Evolutionary conservation across 2,888 invertebrate species (phyloP), one percentile per base, ranked within the genome.

Genomic region (Hedychridium roseum): DNA sequence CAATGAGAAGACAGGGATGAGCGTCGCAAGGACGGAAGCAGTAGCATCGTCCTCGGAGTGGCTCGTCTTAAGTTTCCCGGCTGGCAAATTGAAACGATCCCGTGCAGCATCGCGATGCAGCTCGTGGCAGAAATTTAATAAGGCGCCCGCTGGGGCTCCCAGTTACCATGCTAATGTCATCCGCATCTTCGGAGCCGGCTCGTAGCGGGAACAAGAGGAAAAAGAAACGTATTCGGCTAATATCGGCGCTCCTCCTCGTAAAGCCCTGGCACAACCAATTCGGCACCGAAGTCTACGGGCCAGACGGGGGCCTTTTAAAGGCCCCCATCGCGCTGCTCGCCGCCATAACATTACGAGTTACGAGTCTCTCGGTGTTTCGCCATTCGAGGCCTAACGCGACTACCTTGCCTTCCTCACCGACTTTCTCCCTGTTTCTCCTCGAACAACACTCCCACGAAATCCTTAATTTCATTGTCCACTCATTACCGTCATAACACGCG

Each of bases 81-180:
- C 59, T 60, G 68, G 64, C 65, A 70, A 70, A 70, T 70, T 70
- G 69, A 70, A 70, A 70, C 60, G 63, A 54, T 46, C 60, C 63
- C 34, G 60, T 55, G 44, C 57, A 53, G 54, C 57, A 64, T 66
- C 61, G 51, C 58, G 64, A 70, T 68, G 64, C 65, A 59, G 64
- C 68, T 70, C 55, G 60, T 67, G 70, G 68, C 66, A 70, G 64
- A 70, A 72, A 73, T 71, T 73, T 73, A 71, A 73, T 71, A 71
- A 73, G 67, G 67, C 70, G 70, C 71, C 73, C 60, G 68, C 73
- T 71, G 73, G 50, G 66, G 64, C 63, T 58, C 54, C 67, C 67
- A 67, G 70, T 73, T 73, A 70, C 70, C 68, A 71, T 73, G 70
- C 68, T 71, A 73, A 73, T 73, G 68, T 71, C 68, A 66, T 67